Percentiles rank a stretch among this genome's conserved stretches.
phyloP scores from a whole-genome alignment of 2,888 invertebrate genomes.

The Chouioia cunea region DNA sequence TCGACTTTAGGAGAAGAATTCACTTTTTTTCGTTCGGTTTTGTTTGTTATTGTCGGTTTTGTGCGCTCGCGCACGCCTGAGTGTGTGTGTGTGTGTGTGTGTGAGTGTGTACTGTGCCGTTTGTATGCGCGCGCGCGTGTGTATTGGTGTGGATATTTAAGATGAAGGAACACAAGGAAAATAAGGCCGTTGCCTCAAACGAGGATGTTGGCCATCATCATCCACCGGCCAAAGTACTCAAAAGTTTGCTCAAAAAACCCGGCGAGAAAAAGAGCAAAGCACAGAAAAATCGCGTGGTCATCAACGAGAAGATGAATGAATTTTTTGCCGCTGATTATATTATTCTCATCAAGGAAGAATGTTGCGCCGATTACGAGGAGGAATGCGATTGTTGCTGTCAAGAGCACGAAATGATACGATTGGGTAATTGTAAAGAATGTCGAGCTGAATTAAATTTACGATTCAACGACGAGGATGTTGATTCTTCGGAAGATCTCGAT shows the following conservation, averaged over 20 bases:
- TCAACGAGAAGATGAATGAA: constrained; percentile 90
- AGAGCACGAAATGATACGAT: constrained; percentile 76
- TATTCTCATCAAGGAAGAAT: constrained; percentile 89
- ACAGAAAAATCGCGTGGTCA: constrained; percentile 85
- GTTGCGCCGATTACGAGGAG: constrained; percentile 85
- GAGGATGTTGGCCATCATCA: constrained; percentile 13
- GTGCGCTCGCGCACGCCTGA: not conserved
- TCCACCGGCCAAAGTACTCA: constrained; percentile 65
- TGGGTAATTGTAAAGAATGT: constrained; percentile 73
- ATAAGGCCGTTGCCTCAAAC: constrained; percentile 41
- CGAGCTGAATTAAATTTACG: constrained; percentile 64
- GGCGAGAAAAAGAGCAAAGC: constrained; percentile 74
- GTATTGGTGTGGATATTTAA: not conserved
- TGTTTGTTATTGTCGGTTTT: no score
- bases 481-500: no score
- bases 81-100: not conserved
- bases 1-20: no score
- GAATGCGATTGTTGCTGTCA: constrained; percentile 79
- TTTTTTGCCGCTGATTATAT: constrained; percentile 94
- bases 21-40: no score
- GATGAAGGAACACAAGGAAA: constrained; percentile 62
- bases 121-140: not conserved
- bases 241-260: constrained; percentile 82
- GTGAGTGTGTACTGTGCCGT: not conserved
- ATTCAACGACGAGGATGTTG: constrained; percentile 64